Conservation (phyloP, 2,888 invertebrate species). For the Spilosoma lubricipeda region DNA sequence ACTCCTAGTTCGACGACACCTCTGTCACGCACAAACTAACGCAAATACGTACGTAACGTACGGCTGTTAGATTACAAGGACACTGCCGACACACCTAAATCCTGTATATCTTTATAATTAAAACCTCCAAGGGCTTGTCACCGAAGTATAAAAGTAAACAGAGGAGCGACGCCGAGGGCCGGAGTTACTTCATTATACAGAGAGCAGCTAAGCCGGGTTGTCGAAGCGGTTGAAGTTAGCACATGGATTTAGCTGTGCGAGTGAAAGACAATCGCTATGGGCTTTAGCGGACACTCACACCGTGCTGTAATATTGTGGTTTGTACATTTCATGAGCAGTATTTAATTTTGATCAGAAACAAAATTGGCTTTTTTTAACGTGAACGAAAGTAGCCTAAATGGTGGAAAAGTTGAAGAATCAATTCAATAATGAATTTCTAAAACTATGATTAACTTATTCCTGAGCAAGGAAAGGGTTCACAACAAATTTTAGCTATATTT, state of each 20-base stretch:
- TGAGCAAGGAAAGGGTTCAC: too few relatives aligned
- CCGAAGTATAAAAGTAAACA: slow-evolving; percentile 32
- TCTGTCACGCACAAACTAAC: background rate
- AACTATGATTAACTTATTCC: too few relatives aligned
- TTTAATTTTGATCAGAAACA: background rate
- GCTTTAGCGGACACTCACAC: slow-evolving; percentile 42
- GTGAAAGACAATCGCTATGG: slow-evolving; percentile 54
- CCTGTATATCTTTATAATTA: slow-evolving; percentile 25
- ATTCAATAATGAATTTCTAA: background rate
- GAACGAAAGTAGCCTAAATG: too few relatives aligned
- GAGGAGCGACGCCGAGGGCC: slow-evolving; percentile 16
- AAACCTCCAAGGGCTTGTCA: slow-evolving; percentile 21
- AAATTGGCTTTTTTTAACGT: too few relatives aligned
- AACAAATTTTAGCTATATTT: background rate
- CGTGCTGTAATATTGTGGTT: slow-evolving; percentile 23
- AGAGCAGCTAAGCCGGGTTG: slow-evolving; percentile 46
- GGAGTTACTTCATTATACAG: slow-evolving; percentile 31
- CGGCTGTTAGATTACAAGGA: slow-evolving; percentile 7
- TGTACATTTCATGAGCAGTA: background rate
- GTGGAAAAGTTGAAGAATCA: background rate
- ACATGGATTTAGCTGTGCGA: slow-evolving; percentile 51
- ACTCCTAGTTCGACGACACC: too few relatives aligned
- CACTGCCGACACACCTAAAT: background rate
- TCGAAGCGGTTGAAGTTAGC: slow-evolving; percentile 53
- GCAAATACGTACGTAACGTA: too few relatives aligned